These are phyloP conservation scores for Archaeoteleia sp. DNA, from an alignment of 2,888 invertebrate species.

Conservation along the genomic window DNA sequence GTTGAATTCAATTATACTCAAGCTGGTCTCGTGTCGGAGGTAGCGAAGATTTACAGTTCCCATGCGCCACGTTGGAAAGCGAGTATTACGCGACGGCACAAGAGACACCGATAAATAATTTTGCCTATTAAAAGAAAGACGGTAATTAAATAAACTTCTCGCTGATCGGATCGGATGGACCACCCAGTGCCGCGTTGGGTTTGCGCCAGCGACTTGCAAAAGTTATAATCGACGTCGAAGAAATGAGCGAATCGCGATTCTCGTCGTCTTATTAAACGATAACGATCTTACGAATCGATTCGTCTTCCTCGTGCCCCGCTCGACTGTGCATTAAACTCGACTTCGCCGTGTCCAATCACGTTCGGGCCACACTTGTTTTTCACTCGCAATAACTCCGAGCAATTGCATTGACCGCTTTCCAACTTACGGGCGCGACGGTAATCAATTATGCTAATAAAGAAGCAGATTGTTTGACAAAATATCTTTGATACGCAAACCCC, in stretches of 20 bases:
- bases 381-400: too few relatives aligned
- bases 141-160: slow-evolving; percentile 45
- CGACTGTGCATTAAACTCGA: neutral
- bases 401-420: too few relatives aligned
- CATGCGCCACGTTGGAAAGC: too few relatives aligned
- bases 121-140: slow-evolving; percentile 20
- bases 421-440: too few relatives aligned
- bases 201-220: neutral
- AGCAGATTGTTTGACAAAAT: too few relatives aligned
- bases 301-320: neutral
- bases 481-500: too few relatives aligned
- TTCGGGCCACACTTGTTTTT: neutral
- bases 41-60: too few relatives aligned
- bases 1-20: too few relatives aligned
- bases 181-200: slow-evolving; percentile 10
- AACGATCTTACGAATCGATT: slow-evolving; percentile 9
- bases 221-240: slow-evolving; percentile 1
- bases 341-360: neutral
- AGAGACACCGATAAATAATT: too few relatives aligned
- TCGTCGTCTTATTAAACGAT: slow-evolving; percentile 10
- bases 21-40: too few relatives aligned
- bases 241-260: neutral
- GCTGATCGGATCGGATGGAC: slow-evolving; percentile 10
- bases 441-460: too few relatives aligned
- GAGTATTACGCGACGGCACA: too few relatives aligned